A percentile compares a stretch with the other conserved stretches of the same genome.
These are phyloP conservation scores for Drosophila peninsularis DNA, from an alignment of 2,888 invertebrate species.

Conservation along the genomic window DNA sequence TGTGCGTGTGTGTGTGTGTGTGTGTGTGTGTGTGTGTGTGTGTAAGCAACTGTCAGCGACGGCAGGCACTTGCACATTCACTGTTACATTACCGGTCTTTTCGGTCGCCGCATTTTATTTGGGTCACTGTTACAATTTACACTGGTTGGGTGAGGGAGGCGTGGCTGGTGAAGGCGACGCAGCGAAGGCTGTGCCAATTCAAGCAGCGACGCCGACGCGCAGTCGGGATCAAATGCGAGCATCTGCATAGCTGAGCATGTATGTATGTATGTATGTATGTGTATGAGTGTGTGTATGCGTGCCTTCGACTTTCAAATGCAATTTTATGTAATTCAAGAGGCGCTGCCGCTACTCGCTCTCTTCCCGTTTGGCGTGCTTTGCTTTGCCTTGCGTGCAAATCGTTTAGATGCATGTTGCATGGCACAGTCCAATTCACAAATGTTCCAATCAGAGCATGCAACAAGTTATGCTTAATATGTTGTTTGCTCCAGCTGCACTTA, in stretches of 20 bases:
- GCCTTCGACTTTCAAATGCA: constrained; percentile 71
- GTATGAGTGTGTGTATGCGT: constrained; percentile 11
- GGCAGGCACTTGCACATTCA: constrained; percentile 71
- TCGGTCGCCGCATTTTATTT: constrained; percentile 76
- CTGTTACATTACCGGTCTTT: constrained; percentile 81
- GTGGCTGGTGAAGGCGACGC: constrained; percentile 20
- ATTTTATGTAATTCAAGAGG: constrained; percentile 80
- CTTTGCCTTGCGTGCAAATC: constrained; percentile 67
- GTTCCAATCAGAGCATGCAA: constrained; percentile 70
- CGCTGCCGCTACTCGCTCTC: constrained; percentile 20
- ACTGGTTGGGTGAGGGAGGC: constrained; percentile 10
- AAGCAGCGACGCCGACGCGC: constrained; percentile 20
- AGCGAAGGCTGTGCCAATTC: constrained; percentile 53
- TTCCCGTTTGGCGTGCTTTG: constrained; percentile 29
- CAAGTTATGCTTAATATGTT: constrained; percentile 67
- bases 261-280: constrained; percentile 8
- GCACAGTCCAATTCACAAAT: constrained; percentile 75
- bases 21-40: constrained; percentile 13
- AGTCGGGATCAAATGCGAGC: constrained; percentile 28
- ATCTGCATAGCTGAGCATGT: constrained; percentile 18
- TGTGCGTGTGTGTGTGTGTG: constrained; percentile 2
- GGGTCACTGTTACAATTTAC: constrained; percentile 81
- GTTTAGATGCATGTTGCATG: constrained; percentile 52
- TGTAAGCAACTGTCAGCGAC: constrained; percentile 33
- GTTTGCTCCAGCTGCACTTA: constrained; percentile 29